Evolutionary conservation across 2,113 vertebrate genomes (phyloP).

Genomic region (Turnix velox): DNA sequence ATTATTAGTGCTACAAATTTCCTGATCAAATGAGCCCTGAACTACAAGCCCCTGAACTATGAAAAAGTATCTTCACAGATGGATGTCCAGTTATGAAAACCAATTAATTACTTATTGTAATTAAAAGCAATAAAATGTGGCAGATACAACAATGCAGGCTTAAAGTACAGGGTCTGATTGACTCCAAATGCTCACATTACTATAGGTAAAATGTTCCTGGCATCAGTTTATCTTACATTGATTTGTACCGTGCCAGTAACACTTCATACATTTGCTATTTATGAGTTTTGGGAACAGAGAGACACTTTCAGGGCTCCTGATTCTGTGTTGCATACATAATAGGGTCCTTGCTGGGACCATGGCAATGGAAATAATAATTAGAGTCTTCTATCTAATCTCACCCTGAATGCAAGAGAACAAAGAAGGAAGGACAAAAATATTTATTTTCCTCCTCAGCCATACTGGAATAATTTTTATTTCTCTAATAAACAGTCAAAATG

Average conservation of each 20-base stretch:
- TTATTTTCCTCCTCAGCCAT: not conserved
- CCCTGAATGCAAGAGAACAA: not conserved
- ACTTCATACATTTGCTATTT: not conserved
- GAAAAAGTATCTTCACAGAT: not conserved
- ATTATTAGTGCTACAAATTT: not conserved
- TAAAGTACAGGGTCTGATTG: not conserved
- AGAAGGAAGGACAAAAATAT: not conserved
- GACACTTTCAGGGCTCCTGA: not conserved
- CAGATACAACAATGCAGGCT: not conserved
- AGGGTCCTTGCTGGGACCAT: not conserved
- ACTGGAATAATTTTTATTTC: not conserved
- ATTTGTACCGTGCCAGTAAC: not conserved
- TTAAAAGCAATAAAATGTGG: not conserved
- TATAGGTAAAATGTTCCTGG: not conserved
- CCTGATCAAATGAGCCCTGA: not conserved
- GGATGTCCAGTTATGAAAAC: not conserved
- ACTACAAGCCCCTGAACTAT: not conserved
- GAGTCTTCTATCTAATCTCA: not conserved
- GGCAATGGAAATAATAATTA: not conserved
- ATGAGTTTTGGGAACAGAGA: not conserved
- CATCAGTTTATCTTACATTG: not conserved
- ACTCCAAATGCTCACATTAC: not conserved
- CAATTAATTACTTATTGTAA: not conserved
- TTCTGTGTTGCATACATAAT: not conserved
- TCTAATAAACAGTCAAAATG: not conserved